Base-by-base conservation (phyloP, 2,888 invertebrate species). In the Drosophila villosipedis region DNA sequence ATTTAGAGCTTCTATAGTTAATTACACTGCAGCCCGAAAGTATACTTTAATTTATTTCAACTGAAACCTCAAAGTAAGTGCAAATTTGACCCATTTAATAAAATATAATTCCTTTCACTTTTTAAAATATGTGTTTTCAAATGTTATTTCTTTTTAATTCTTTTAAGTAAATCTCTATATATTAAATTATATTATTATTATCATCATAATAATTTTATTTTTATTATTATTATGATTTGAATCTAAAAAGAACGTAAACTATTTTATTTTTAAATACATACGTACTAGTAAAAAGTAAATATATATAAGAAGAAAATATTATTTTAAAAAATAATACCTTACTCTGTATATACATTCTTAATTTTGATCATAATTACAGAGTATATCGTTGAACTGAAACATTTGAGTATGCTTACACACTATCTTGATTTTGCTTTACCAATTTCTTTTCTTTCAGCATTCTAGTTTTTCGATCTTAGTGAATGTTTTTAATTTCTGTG, bases 401-500 rank as follows among this genome's bases (percentile, higher is more conserved):
- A 19, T 39, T 25, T 37, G 4, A 31, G 25, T 16, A 19, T 7
- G 7, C 16, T n/a, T 4, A 9, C 2, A 19, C 16, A 25, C n/a
- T 19, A 43, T 53, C 31, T 52, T 19, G 16, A 52, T n/a, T 39
- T 39, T n/a, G 14, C 35, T 54, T 49, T 55, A 16, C 6, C 25
- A 54, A 55, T 76, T 55, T 58, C 52, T 43, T 55, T 66, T 47
- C 47, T 57, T 54, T 50, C 37, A 67, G 37, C 67, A 54, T 59
- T 68, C 39, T 57, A 43, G 59, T 60, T 50, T 37, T 28, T 31
- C 58, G 16, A 43, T 52, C 41, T 62, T 53, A 62, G 65, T 61
- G 75, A 77, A 62, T 72, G 62, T 70, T 80, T 82, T 84, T 73
- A 68, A 83, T 77, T 84, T 77, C 68, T 80, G 58, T 78, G 75